Conservation (phyloP, 2,888 invertebrate genomes). For the Ypsolopha scabrella region DNA sequence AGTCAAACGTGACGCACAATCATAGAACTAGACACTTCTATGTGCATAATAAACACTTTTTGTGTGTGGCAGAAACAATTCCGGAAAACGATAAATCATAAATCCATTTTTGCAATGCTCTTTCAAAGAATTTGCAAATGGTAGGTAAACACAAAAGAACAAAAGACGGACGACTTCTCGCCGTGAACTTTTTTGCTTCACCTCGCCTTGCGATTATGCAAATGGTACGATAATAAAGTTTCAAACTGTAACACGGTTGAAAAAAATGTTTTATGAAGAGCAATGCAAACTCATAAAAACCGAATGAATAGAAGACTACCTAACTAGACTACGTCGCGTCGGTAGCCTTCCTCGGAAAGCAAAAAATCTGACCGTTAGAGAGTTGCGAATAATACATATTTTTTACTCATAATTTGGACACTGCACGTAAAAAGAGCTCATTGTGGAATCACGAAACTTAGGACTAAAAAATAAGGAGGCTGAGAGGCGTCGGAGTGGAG, state of each 20-base stretch:
- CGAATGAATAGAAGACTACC: slow-evolving; percentile 40
- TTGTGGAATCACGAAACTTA: neutral
- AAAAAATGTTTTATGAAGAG: slow-evolving; percentile 45
- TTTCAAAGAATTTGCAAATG: slow-evolving; percentile 41
- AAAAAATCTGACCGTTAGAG: slow-evolving; percentile 21
- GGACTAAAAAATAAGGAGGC: slow-evolving; percentile 14
- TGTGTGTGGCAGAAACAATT: slow-evolving; percentile 39
- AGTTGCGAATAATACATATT: neutral
- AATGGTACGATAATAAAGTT: slow-evolving; percentile 57
- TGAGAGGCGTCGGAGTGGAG: slow-evolving; percentile 13
- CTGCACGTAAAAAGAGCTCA: neutral
- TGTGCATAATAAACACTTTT: slow-evolving; percentile 34
- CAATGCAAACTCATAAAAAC: slow-evolving; percentile 44
- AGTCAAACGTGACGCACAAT: slow-evolving; percentile 28
- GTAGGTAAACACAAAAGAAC: slow-evolving; percentile 43
- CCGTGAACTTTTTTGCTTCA: slow-evolving; percentile 39
- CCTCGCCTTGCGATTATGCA: slow-evolving; percentile 63
- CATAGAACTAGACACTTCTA: no score
- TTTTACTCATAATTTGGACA: neutral
- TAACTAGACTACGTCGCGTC: slow-evolving; percentile 37
- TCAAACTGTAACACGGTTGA: slow-evolving; percentile 54
- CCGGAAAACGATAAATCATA: slow-evolving; percentile 51
- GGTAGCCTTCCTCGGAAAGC: slow-evolving; percentile 27
- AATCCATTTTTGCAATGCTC: slow-evolving; percentile 53
- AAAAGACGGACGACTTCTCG: slow-evolving; percentile 29